Conservation (phyloP, 2,113 vertebrate species). For the Orthonyx spaldingii region DNA sequence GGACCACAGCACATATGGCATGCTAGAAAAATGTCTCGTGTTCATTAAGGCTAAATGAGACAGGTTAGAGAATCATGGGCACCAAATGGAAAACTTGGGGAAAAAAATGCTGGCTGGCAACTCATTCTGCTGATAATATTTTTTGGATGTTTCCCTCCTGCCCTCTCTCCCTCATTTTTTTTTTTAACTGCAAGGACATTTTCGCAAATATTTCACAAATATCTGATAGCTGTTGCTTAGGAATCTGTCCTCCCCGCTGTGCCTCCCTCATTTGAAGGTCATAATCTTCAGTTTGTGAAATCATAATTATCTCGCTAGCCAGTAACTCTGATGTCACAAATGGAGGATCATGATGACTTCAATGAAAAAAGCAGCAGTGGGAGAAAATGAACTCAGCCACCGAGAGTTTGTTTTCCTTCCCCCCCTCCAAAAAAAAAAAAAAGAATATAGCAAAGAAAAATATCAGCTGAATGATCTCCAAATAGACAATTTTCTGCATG, state of each 20-base stretch:
- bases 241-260: conserved; percentile 51
- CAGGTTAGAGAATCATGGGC: conserved; percentile 58
- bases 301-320: conserved; percentile 55
- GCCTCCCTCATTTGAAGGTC: conserved; percentile 60
- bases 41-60: conserved; percentile 63
- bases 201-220: conserved; percentile 61
- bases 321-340: conserved; percentile 62
- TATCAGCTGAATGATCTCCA: conserved; percentile 40
- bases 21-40: conserved; percentile 39
- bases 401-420: not conserved
- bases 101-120: conserved; percentile 40
- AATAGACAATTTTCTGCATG: conserved; percentile 19
- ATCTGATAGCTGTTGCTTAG: conserved; percentile 44
- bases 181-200: conserved; percentile 50
- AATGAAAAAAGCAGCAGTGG: conserved; percentile 42
- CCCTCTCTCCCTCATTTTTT: conserved; percentile 8
- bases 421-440: not conserved
- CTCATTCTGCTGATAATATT: conserved; percentile 55
- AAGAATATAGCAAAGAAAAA: not conserved
- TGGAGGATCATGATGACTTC: conserved; percentile 55
- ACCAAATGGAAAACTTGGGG: conserved; percentile 38
- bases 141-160: conserved; percentile 60
- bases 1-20: conserved; percentile 56
- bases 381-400: conserved; percentile 53
- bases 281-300: conserved; percentile 58